Base-by-base conservation (phyloP, 1,140 invertebrate genomes). In the Meloidogyne exigua region DNA sequence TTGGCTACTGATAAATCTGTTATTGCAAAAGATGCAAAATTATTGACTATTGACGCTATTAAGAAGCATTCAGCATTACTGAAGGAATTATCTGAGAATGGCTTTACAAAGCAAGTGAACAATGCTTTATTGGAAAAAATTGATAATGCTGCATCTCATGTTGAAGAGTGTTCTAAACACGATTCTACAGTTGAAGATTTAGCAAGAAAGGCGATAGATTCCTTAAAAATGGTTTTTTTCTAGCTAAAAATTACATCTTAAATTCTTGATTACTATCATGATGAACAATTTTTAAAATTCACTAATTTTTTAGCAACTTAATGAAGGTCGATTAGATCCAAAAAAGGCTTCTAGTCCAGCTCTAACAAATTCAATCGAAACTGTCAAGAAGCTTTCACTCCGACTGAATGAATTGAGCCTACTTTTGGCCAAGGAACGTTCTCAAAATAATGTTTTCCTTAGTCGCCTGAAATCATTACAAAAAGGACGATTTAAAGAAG, bases 381-480 rank as follows among this genome's bases (percentile, higher is more conserved):
- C 84, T 25, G 82, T 80, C 18, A 86, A 81, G 75, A 85, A 85
- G 69, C 71, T 84, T 13, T 67, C 74, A 32, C 78, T 78, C 68
- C 84, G 84, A 64, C 74, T 85, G 11, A 80, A 85, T 74, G 83
- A 87, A 64, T 62, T 85, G 13, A 85, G 87, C 44, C 49, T 70
- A 25, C 28, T 82, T 86, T 82, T 89, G 18, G 72, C 77, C 12
- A 87, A 88, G 68, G 84, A 84, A 13, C 87, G 88, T 68, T 83
- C 86, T 44, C 88, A 89, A 69, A 83, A 85, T 28, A 84, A 85
- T 62, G 85, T 89, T 32, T 84, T 89, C 77, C 77, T 84, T 18
- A 87, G 89, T 68, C 90, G 89, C 80, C 88, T 89, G 74, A 88
- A 89, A 67, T 74, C 90, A 18, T 87, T 90, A 21, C 88, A 89